phyloP scores from a whole-genome alignment of 2,113 vertebrate species.

The Leptosomus discolor region DNA sequence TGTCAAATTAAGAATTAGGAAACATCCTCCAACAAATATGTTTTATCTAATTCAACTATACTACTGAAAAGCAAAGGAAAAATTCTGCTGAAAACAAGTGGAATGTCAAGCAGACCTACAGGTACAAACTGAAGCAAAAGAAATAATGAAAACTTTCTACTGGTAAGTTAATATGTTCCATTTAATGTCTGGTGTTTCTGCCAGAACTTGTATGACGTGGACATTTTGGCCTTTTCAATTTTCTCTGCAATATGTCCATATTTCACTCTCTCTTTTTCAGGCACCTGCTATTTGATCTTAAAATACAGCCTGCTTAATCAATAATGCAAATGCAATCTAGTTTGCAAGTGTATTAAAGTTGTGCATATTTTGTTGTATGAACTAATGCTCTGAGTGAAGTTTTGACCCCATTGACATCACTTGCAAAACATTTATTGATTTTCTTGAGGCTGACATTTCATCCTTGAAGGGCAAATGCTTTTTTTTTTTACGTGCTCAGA shows the following conservation, averaged over 20 bases:
- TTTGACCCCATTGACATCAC: background rate
- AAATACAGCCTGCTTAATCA: background rate
- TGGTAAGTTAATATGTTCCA: background rate
- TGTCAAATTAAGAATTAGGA: background rate
- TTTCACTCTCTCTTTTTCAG: background rate
- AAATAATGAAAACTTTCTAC: background rate
- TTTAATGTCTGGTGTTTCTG: background rate
- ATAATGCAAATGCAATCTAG: background rate
- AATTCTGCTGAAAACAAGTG: background rate
- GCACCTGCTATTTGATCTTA: background rate
- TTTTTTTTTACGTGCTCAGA: background rate
- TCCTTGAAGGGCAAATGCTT: background rate
- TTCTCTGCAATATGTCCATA: background rate
- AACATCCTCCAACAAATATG: background rate
- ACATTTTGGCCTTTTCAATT: background rate
- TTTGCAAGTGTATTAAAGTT: background rate
- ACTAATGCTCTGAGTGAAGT: background rate
- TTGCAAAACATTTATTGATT: background rate
- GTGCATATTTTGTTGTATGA: background rate
- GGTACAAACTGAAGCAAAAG: background rate
- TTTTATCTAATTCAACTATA: background rate
- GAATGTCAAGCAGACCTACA: background rate
- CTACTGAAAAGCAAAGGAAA: background rate
- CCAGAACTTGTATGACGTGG: background rate
- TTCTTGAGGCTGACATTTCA: background rate